Conservation (phyloP, 2,113 vertebrate genomes). For the Laterallus jamaicensis region DNA sequence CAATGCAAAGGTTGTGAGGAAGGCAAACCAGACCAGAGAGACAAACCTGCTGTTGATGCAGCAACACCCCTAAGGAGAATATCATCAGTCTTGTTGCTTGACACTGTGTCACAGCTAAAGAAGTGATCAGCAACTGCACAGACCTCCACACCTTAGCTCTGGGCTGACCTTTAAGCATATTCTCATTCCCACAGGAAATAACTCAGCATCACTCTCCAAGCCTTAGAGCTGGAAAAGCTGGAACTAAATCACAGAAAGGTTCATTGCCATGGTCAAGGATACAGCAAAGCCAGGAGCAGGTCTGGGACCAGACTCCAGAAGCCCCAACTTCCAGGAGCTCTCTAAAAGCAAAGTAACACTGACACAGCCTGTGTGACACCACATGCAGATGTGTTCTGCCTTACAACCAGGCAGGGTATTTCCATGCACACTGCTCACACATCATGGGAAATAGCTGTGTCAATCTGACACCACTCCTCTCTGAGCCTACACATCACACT, state of each 20-base stretch:
- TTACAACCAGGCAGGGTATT: not conserved
- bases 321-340: not conserved
- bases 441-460: accelerated
- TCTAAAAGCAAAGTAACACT: not conserved
- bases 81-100: not conserved
- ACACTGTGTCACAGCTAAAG: not conserved
- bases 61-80: not conserved
- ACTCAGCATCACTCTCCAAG: not conserved
- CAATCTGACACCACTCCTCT: not conserved
- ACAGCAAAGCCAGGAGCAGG: not conserved
- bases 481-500: not conserved
- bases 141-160: not conserved
- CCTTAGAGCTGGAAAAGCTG: not conserved
- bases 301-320: not conserved
- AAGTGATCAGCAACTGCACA: not conserved
- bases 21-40: not conserved
- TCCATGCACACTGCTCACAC: not conserved
- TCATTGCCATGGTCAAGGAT: not conserved
- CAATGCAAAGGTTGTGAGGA: not conserved
- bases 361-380: not conserved
- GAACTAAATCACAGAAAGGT: not conserved
- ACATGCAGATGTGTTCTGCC: not conserved
- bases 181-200: not conserved
- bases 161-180: not conserved
- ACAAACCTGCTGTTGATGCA: not conserved